phyloP scores from a whole-genome alignment of 2,888 invertebrate species.

The Carpatolechia fugitivella region DNA sequence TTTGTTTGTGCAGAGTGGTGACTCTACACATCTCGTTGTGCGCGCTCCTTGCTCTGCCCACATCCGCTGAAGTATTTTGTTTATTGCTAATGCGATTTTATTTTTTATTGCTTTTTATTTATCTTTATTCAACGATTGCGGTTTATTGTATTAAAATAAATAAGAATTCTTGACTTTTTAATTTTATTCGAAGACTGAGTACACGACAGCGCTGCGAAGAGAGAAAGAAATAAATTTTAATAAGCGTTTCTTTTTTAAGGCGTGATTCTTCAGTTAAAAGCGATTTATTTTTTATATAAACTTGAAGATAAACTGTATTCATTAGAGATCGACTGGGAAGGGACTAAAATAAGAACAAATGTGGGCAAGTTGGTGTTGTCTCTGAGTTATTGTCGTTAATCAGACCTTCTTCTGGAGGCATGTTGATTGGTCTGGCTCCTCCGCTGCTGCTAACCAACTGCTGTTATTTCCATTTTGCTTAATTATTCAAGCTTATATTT shows the following conservation, averaged over 20 bases:
- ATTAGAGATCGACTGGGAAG: constrained; percentile 78
- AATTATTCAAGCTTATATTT: constrained; percentile 46
- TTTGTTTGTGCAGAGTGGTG: background rate
- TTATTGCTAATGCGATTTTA: constrained; percentile 80
- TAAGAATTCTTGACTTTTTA: constrained; percentile 79
- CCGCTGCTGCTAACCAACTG: constrained; percentile 37
- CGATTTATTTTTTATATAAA: constrained; percentile 79
- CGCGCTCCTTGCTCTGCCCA: constrained; percentile 68
- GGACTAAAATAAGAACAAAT: constrained; percentile 74
- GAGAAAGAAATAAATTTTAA: constrained; percentile 80
- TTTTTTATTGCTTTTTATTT: constrained; percentile 80
- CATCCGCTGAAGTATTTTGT: constrained; percentile 80
- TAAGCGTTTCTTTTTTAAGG: constrained; percentile 79
- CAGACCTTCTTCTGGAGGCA: constrained; percentile 60
- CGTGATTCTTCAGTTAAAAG: constrained; percentile 79
- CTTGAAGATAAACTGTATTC: constrained; percentile 78
- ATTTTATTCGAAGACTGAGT: constrained; percentile 75
- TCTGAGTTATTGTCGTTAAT: constrained; percentile 75
- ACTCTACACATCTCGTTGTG: constrained; percentile 58
- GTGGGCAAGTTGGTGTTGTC: constrained; percentile 71
- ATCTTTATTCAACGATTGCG: constrained; percentile 80
- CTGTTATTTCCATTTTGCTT: constrained; percentile 58
- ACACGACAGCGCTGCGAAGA: constrained; percentile 75
- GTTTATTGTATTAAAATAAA: constrained; percentile 80
- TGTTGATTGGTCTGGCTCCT: constrained; percentile 54